A percentile compares a stretch with the other conserved stretches of the same genome.
Conservation (phyloP, 2,797 vertebrate species). For the Acanthornis magna region DNA sequence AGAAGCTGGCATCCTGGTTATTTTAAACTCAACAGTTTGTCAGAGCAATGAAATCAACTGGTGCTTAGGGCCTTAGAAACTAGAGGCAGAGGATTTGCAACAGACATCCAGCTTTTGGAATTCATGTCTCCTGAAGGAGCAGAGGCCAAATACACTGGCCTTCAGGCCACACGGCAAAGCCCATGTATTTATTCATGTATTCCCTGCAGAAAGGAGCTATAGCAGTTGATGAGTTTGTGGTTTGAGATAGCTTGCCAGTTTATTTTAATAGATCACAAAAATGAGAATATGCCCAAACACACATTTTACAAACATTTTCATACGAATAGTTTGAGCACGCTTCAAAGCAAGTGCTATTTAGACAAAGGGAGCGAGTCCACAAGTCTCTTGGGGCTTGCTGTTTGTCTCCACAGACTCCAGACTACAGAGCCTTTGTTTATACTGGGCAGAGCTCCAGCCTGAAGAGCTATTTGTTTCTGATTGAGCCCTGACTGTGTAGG, state of each 20-base stretch:
- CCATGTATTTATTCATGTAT: constrained; percentile 47
- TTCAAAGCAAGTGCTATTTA: constrained; percentile 65
- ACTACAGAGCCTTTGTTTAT: constrained; percentile 54
- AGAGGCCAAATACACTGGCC: constrained; percentile 42
- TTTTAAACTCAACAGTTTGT: constrained; percentile 11
- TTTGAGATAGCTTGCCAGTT: constrained; percentile 59
- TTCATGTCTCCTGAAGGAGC: constrained; percentile 18
- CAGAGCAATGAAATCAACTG: background rate
- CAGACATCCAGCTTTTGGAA: constrained; percentile 34
- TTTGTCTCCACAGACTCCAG: constrained; percentile 60
- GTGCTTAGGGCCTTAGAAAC: background rate
- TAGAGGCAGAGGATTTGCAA: background rate
- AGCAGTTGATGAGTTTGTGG: constrained; percentile 64
- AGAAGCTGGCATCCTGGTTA: background rate
- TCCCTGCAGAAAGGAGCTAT: constrained; percentile 46
- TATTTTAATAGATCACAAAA: constrained; percentile 69
- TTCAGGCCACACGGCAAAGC: constrained; percentile 35
- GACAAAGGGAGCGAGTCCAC: constrained; percentile 41
- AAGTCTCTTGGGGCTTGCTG: constrained; percentile 28
- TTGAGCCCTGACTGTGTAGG: background rate
- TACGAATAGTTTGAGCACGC: constrained; percentile 50
- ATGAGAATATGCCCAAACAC: constrained; percentile 63
- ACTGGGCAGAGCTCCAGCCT: constrained; percentile 53
- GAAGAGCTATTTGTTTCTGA: constrained; percentile 43
- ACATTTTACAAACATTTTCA: constrained; percentile 64